phyloP scores from a whole-genome alignment of 2,113 vertebrate genomes.

The Eubucco bourcierii region DNA sequence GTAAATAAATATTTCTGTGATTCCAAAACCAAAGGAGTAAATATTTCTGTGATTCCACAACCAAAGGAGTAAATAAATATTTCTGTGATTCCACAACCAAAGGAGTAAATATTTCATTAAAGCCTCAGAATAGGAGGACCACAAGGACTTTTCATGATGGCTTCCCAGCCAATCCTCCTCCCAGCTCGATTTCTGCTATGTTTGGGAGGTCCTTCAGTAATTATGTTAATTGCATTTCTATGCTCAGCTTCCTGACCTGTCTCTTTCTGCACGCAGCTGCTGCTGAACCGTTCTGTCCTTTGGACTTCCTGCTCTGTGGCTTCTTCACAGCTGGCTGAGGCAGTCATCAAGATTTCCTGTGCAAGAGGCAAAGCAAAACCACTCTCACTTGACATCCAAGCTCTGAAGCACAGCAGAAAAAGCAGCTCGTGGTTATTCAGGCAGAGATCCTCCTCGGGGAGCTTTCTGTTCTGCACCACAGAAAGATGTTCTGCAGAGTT shows the following conservation, averaged over 20 bases:
- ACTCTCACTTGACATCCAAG: not conserved
- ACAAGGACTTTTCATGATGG: no score
- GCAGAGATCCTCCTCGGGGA: not conserved
- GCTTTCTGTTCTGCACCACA: not conserved
- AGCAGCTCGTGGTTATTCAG: accelerated
- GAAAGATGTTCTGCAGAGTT: not conserved
- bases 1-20: no score
- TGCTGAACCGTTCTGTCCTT: not conserved
- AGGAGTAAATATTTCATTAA: not conserved
- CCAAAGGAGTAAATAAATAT: no score
- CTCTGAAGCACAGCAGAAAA: not conserved
- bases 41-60: no score
- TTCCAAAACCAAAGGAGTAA: not conserved
- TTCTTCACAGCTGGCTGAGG: not conserved
- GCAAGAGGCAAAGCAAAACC: not conserved
- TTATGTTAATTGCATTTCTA: not conserved
- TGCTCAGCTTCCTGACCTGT: not conserved
- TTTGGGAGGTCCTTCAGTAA: not conserved
- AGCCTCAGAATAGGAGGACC: not conserved
- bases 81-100: no score
- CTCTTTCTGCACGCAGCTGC: not conserved
- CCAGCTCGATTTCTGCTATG: not conserved
- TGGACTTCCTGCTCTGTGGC: not conserved
- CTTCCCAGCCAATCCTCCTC: no score
- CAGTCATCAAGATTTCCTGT: not conserved